Conservation (phyloP, 2,113 vertebrate species). For the Sinocyclocheilus anophthalmus region DNA sequence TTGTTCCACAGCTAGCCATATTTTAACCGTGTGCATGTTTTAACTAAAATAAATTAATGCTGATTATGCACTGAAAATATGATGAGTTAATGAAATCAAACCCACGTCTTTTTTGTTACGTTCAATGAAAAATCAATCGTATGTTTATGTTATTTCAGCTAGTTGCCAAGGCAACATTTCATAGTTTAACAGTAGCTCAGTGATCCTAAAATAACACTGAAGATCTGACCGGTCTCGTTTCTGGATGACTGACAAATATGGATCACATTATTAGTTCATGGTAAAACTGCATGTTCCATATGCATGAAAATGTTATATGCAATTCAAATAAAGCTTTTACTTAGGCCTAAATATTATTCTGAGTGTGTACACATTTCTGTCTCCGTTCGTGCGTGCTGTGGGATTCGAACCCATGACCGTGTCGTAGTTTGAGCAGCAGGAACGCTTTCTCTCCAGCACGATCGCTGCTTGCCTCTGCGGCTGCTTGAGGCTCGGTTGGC, state of each 20-base stretch:
- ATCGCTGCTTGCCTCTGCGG: background rate
- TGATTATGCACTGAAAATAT: too few species aligned
- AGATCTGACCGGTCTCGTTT: too few species aligned
- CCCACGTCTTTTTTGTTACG: too few species aligned
- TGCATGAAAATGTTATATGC: background rate
- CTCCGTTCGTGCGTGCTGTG: background rate
- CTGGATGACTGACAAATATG: background rate
- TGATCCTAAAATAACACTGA: too few species aligned
- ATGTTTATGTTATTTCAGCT: too few species aligned
- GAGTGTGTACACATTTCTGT: background rate
- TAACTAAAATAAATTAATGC: too few species aligned
- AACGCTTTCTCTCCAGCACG: slow-evolving; percentile 33
- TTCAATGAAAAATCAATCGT: too few species aligned
- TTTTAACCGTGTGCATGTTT: too few species aligned
- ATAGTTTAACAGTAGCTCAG: too few species aligned
- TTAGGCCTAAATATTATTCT: background rate
- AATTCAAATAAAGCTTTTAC: background rate
- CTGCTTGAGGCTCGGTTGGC: slow-evolving; percentile 3
- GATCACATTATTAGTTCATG: background rate
- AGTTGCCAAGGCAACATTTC: background rate
- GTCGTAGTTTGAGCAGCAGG: background rate
- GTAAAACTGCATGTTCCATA: background rate
- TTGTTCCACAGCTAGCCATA: too few species aligned
- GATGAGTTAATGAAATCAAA: background rate
- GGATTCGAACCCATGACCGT: background rate